phyloP scores from a whole-genome alignment of 2,888 invertebrate genomes.

The Litoditis marina region DNA sequence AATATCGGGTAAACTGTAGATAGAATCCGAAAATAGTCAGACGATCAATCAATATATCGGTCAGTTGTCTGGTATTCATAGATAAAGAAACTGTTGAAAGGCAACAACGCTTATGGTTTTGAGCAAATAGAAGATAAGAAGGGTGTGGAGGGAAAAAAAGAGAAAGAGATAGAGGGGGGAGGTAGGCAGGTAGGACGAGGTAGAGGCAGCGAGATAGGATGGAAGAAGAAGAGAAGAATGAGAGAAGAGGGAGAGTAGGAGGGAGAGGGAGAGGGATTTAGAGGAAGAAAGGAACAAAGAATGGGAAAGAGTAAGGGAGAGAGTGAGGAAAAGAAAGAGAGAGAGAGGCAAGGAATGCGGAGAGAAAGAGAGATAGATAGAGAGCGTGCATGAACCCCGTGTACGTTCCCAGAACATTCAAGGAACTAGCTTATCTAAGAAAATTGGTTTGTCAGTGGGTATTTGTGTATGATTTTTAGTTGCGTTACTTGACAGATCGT shows the following conservation, averaged over 20 bases:
- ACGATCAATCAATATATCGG: too few species aligned
- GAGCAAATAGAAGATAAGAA: conserved; percentile 4
- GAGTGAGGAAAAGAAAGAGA: conserved; percentile 1
- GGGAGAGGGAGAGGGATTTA: not conserved
- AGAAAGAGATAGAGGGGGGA: conserved; percentile 3
- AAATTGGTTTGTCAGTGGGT: too few species aligned
- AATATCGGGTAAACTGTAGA: too few species aligned
- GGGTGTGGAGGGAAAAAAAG: not conserved
- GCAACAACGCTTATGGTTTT: not conserved
- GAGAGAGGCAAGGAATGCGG: conserved; percentile 12
- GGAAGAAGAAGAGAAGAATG: not conserved
- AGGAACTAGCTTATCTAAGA: too few species aligned
- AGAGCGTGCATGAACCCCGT: not conserved
- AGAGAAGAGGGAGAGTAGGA: too few species aligned
- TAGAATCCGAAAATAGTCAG: too few species aligned
- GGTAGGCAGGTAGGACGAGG: not conserved
- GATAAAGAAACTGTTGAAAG: not conserved
- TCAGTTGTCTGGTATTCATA: too few species aligned
- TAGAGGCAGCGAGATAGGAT: conserved; percentile 10
- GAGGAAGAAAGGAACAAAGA: conserved; percentile 8
- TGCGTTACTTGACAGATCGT: too few species aligned
- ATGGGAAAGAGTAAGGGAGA: not conserved
- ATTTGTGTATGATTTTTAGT: too few species aligned
- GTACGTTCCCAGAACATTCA: too few species aligned
- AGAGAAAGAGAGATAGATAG: not conserved